Evolutionary conservation across 2,113 vertebrate species (phyloP), one percentile per base, ranked within the genome.

Genomic region (Pedetes capensis): DNA sequence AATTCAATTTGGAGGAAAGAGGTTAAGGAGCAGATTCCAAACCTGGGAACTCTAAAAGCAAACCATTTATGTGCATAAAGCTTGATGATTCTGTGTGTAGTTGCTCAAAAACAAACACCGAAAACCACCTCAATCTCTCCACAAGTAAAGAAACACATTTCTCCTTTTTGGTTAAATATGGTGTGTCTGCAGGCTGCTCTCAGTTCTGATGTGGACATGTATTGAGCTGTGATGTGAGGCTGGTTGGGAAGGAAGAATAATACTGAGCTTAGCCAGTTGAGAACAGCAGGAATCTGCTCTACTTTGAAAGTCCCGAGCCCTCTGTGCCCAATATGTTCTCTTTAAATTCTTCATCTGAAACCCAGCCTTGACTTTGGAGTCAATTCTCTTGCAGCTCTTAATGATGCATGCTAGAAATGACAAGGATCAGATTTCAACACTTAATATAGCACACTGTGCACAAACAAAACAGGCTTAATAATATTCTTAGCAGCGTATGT

Each of bases 1-100:
- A n/a, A 49, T 78, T 85, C 68, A 44, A 13, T 23, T 88, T 76
- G 63, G 55, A 96, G 59, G 85, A 86, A 57, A 17, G 34, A 76
- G 59, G 69, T 49, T 61, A 66, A 55, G 81, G 84, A 68, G 86
- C 59, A 64, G 72, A 55, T 14, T 63, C 42, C 72, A 89, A 42
- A 55, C 4, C 3, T 11, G 27, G 34, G 4, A 89, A 92, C 87
- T 37, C 39, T 49, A 49, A 79, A 79, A 53, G 78, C 53, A 85
- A 89, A 68, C 23, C 32, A 53, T 25, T 27, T 53, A 84, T 42
- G 59, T 25, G 63, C 17, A 53, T 10, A 22, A 87, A 44, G 64
- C 8, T 11, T 34, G 22, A 87, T 76, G 63, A 75, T 47, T 27
- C 6, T 81, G 42, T 25, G 34, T 63, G 53, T 9, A 39, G 25